Base-by-base conservation (phyloP, 64 coral and sea anemone genomes). In the Acropora tenuis region DNA sequence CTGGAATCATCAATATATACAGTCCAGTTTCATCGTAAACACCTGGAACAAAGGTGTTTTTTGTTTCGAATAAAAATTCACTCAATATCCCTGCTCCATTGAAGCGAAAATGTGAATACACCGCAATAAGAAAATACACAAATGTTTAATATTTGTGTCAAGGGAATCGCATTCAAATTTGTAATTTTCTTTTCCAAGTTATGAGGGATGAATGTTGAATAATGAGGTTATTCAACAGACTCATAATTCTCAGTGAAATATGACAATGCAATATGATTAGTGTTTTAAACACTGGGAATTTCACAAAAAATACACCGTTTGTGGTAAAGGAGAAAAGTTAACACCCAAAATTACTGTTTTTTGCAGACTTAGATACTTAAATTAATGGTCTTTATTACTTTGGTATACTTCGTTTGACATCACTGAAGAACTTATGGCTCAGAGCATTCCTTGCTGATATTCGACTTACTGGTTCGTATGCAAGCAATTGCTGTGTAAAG, bases 401-500 rank as follows among this genome's bases (percentile, higher is more conserved):
- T 6, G 86, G 86, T 43, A 76, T 76, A 76, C 86, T 83, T 94
- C 88, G 94, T 82, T 89, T 92, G 46, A 97, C 95, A 88, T 97
- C 95, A 50, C 76, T 90, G 86, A 97, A 97, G 78, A 97, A 97
- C 42, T 52, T 84, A 68, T 97, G 95, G 13, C 69, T 91, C 3
- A 97, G 69, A 3, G 95, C 95, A 82, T 80, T 76, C 74, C 93
- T 97, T 13, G 95, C 95, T 49, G 95, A 94, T 72, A 97, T 83
- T 57, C 95, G 80, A 88, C 84, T 81, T 57, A 90, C 87, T 48
- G 95, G 95, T 85, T 94, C 88, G 63, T 97, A 97, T 50, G 78
- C 88, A 17, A 97, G 78, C 95, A 97, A 91, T 97, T 97, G 86
- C 95, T 97, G 92, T 63, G 60, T 63, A 55, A 55, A 55, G 52